Evolutionary conservation across 2,888 invertebrate species (phyloP).

Genomic region (Mycalesis mineus): DNA sequence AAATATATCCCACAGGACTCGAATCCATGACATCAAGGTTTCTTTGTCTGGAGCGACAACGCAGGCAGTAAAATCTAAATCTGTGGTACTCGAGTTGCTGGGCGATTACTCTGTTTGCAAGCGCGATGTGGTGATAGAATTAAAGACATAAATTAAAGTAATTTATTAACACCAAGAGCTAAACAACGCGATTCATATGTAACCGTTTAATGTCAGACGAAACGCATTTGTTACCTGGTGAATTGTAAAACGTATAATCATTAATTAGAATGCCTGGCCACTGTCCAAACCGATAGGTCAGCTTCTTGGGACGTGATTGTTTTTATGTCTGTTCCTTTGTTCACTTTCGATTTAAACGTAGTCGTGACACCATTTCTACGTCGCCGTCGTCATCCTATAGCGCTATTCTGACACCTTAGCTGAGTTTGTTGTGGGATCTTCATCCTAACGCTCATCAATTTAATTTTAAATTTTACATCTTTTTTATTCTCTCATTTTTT

Average conservation of each 20-base stretch:
- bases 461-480: too few relatives aligned
- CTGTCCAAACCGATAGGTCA: conserved; percentile 55
- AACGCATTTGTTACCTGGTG: conserved; percentile 20
- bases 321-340: conserved; percentile 20
- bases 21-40: too few relatives aligned
- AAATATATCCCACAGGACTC: too few relatives aligned
- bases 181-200: background rate
- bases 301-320: conserved; percentile 32
- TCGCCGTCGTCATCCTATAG: background rate
- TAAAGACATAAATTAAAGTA: conserved; percentile 1
- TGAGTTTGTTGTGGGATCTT: too few relatives aligned
- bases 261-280: conserved; percentile 48
- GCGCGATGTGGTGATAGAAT: background rate
- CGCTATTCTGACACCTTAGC: too few relatives aligned
- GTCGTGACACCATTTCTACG: background rate
- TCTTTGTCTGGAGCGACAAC: too few relatives aligned
- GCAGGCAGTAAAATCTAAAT: background rate
- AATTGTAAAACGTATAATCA: conserved; percentile 38
- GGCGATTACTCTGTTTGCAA: background rate
- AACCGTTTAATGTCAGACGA: conserved; percentile 27
- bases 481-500: too few relatives aligned
- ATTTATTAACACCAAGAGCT: background rate
- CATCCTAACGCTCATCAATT: too few relatives aligned
- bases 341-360: conserved; percentile 4
- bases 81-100: background rate